Evolutionary conservation across 2,797 vertebrate genomes (phyloP), one percentile per base, ranked within the genome.

Genomic region (Odontamblyopus lacepedii): DNA sequence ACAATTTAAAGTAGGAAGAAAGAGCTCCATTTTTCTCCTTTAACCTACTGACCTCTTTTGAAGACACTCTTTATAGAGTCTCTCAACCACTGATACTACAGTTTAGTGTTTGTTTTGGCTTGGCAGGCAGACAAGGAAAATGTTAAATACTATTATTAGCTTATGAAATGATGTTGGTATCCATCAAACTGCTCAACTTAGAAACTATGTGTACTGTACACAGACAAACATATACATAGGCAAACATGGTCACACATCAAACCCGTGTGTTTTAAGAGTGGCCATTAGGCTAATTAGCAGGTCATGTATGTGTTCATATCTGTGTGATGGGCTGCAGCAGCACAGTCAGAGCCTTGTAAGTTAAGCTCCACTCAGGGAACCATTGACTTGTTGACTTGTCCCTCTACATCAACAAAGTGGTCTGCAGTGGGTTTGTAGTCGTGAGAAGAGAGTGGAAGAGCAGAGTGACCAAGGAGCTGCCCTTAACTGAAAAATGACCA

Each of bases 371-470:
- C 82, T 76, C 76, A 81, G 87, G 87, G 92, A 91, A 86, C 83
- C 29, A 73, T 59, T 83, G 82, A 91, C 91, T 92, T 92, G 88
- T 92, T 93, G 91, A 92, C 90, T 85, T 75, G 78, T 90, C 88
- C 88, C 90, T 92, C 88, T 89, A 68, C 78, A 83, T 88, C 91
- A 90, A 91, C 89, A 87, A 71, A 83, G 77, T 84, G 85, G 82
- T 77, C 77, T 86, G 78, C 87, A 89, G 81, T 72, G n/a, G 80
- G 75, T 77, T 75, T 60, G n/a, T 76, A 79, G 67, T 50, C 67
- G 69, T 71, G 63, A 63, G 72, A 78, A 78, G 55, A 57, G 55
- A 82, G 72, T 68, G 66, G 71, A 67, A 9, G 60, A 59, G 60
- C 29, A 44, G 2, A 13, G 51, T 61, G 61, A 70, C 41, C 71